Conservation (phyloP, 2,888 invertebrate genomes). For the Acanthoscelides obtectus region DNA sequence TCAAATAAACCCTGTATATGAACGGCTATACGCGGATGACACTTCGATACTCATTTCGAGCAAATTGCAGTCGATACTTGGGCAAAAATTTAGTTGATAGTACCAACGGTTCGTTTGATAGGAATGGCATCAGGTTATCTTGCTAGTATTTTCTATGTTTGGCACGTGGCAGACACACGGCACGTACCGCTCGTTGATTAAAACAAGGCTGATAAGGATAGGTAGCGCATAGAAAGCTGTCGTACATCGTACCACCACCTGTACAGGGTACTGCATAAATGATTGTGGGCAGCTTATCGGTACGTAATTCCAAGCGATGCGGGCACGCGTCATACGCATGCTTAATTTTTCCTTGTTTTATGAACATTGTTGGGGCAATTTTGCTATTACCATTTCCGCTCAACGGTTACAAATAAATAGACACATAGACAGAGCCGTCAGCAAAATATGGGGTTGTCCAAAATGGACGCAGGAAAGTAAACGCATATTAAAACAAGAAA, state of each 20-base stretch:
- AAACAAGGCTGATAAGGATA: background rate
- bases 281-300: slow-evolving; percentile 20
- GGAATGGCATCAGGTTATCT: no score
- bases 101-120: no score
- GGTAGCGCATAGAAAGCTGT: background rate
- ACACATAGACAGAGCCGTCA: background rate
- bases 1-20: no score
- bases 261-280: slow-evolving; percentile 3
- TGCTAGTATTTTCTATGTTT: no score
- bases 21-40: no score
- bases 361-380: background rate
- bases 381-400: background rate
- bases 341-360: slow-evolving; percentile 18
- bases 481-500: no score
- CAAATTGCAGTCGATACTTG: no score
- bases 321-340: slow-evolving; percentile 31
- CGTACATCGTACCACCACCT: slow-evolving; percentile 14
- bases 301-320: slow-evolving; percentile 29
- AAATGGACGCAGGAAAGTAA: no score
- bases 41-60: no score
- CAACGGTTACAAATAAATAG: background rate
- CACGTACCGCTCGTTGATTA: background rate
- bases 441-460: no score
- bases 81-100: no score
- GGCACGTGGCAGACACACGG: background rate